A percentile compares a stretch with the other conserved stretches of the same genome.
These are phyloP conservation scores for Pinctada fucata DNA, from an alignment of 2,888 invertebrate species.

Conservation along the genomic window DNA sequence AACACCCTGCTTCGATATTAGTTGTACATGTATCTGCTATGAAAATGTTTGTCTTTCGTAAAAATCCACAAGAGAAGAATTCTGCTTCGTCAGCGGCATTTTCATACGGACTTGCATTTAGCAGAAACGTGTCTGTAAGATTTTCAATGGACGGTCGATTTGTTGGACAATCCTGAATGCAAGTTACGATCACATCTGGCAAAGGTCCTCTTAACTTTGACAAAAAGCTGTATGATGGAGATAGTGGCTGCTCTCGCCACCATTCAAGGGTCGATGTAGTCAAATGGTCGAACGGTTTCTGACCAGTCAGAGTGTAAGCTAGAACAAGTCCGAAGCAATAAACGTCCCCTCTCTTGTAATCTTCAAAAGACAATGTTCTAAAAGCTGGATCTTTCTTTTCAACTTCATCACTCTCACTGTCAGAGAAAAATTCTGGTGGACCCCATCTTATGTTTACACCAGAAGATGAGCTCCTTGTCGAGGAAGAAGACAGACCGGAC, in stretches of 20 bases:
- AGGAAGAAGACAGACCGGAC: not conserved
- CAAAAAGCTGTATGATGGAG: not conserved
- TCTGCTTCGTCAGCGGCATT: slow-evolving; percentile 11
- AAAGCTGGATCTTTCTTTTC: not conserved
- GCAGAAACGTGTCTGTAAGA: slow-evolving; percentile 5
- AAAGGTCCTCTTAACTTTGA: slow-evolving; percentile 10
- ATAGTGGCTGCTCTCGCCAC: not conserved
- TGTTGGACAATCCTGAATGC: slow-evolving; percentile 22
- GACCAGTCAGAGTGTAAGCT: slow-evolving; percentile 23
- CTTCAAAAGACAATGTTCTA: slow-evolving; percentile 5
- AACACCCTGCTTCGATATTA: slow-evolving; percentile 18
- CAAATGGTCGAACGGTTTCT: slow-evolving; percentile 23
- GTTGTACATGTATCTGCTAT: slow-evolving; percentile 35
- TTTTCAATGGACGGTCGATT: slow-evolving; percentile 29
- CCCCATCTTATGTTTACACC: slow-evolving; percentile 32
- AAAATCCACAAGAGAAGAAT: slow-evolving; percentile 38
- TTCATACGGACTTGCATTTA: slow-evolving; percentile 18
- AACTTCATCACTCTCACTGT: not conserved
- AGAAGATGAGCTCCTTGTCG: not conserved
- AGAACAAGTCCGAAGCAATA: slow-evolving; percentile 33
- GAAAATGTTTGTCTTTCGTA: slow-evolving; percentile 37
- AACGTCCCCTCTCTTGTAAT: slow-evolving; percentile 34
- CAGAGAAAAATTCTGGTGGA: slow-evolving; percentile 29
- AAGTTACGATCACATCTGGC: slow-evolving; percentile 12
- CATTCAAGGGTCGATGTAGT: slow-evolving; percentile 6